These are phyloP conservation scores for Helicoverpa armigera DNA, from an alignment of 1,140 invertebrate species.

Conservation along the genomic window DNA sequence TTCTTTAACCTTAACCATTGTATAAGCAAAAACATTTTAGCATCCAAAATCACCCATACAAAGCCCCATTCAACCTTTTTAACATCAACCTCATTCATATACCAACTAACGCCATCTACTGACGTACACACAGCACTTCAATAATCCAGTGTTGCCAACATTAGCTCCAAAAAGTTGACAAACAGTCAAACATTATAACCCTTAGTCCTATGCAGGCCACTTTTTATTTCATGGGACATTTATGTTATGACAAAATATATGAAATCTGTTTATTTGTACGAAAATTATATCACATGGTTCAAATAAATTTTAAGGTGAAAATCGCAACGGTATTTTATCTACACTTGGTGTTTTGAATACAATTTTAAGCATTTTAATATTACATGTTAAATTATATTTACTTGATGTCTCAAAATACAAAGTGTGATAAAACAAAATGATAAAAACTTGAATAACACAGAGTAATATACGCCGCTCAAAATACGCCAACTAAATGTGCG, in stretches of 20 bases:
- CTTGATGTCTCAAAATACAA: too few relatives aligned
- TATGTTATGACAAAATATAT: not conserved
- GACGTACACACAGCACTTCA: not conserved
- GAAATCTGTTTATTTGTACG: not conserved
- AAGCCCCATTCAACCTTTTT: not conserved
- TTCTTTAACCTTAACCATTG: not conserved
- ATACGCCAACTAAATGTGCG: too few relatives aligned
- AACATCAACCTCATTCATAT: too few relatives aligned
- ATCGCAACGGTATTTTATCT: not conserved
- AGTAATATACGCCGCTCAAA: too few relatives aligned
- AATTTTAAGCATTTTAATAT: too few relatives aligned
- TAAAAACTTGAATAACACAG: too few relatives aligned
- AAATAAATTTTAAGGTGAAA: not conserved
- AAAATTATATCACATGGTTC: not conserved
- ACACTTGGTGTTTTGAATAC: too few relatives aligned
- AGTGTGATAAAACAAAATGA: too few relatives aligned
- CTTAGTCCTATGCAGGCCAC: not conserved
- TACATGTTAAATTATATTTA: too few relatives aligned
- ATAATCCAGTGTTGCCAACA: not conserved
- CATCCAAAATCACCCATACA: not conserved
- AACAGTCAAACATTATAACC: conserved; percentile 14
- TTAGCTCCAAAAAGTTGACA: not conserved
- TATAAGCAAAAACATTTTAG: not conserved
- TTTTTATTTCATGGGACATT: not conserved
- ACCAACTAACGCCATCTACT: not conserved